Evolutionary conservation across 2,797 vertebrate genomes (phyloP).

Genomic region (Sebastes matsubarae): DNA sequence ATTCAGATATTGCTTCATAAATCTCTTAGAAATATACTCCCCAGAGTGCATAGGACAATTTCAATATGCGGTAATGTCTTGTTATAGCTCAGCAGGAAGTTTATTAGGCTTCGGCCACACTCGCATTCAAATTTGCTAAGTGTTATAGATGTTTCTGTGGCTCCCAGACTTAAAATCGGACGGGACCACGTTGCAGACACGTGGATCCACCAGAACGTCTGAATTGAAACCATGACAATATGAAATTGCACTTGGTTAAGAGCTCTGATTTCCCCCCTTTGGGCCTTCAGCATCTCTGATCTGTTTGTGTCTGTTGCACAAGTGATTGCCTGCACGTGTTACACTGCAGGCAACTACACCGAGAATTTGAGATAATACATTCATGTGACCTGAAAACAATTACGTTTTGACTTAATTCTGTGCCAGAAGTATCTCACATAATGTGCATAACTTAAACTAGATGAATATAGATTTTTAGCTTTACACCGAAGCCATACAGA

Average conservation of each 20-base stretch:
- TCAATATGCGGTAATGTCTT: neutral
- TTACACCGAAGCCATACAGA: neutral
- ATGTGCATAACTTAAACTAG: neutral
- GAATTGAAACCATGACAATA: constrained; percentile 2
- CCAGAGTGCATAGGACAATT: neutral
- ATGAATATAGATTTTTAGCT: neutral
- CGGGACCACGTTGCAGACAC: neutral
- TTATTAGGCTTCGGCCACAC: neutral
- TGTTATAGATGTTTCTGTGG: neutral
- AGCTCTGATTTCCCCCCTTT: neutral
- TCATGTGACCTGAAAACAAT: neutral
- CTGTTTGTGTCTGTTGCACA: neutral
- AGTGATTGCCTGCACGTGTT: constrained; percentile 23
- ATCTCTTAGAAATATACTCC: neutral
- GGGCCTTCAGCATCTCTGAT: neutral
- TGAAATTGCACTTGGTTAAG: neutral
- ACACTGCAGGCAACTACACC: neutral
- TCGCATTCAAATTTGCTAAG: neutral
- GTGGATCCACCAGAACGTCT: neutral
- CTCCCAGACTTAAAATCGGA: neutral
- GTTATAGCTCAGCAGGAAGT: neutral
- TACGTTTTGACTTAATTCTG: neutral
- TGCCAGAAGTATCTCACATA: neutral
- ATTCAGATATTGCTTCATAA: constrained; percentile 8
- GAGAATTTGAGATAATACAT: neutral